These are phyloP conservation scores for Sericinus montela DNA, from an alignment of 2,888 invertebrate species.

Conservation along the genomic window DNA sequence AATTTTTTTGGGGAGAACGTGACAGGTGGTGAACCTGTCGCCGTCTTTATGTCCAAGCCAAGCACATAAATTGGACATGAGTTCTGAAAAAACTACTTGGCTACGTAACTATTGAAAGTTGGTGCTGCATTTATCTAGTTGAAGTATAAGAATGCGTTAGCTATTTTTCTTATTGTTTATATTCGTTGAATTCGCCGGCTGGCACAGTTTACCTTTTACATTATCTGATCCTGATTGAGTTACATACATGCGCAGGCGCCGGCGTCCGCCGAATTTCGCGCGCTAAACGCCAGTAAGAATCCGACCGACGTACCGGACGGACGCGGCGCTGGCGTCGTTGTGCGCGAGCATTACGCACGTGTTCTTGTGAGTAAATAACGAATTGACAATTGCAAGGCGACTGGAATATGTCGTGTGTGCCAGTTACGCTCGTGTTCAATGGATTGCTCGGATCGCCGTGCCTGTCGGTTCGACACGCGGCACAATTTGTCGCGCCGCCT, in stretches of 20 bases:
- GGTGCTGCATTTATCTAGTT: too few relatives aligned
- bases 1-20: too few relatives aligned
- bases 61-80: too few relatives aligned
- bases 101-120: too few relatives aligned
- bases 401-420: conserved; percentile 6
- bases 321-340: neutral
- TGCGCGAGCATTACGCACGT: neutral
- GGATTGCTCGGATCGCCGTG: conserved; percentile 13
- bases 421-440: conserved; percentile 4
- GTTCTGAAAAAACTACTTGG: too few relatives aligned
- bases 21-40: too few relatives aligned
- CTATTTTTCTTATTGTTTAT: neutral
- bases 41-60: too few relatives aligned
- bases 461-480: conserved; percentile 10
- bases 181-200: neutral
- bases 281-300: conserved; percentile 6
- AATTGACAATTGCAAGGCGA: conserved; percentile 7
- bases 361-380: conserved; percentile 14
- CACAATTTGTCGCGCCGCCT: conserved; percentile 5
- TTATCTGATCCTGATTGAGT: conserved; percentile 7
- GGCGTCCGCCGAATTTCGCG: conserved; percentile 1
- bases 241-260: conserved; percentile 7
- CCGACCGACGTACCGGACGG: conserved; percentile 1
- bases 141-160: too few relatives aligned
- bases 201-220: conserved; percentile 2